A percentile compares a stretch with the other conserved stretches of the same genome.
phyloP scores from a whole-genome alignment of 2,888 invertebrate genomes.

The Phortica magna region DNA sequence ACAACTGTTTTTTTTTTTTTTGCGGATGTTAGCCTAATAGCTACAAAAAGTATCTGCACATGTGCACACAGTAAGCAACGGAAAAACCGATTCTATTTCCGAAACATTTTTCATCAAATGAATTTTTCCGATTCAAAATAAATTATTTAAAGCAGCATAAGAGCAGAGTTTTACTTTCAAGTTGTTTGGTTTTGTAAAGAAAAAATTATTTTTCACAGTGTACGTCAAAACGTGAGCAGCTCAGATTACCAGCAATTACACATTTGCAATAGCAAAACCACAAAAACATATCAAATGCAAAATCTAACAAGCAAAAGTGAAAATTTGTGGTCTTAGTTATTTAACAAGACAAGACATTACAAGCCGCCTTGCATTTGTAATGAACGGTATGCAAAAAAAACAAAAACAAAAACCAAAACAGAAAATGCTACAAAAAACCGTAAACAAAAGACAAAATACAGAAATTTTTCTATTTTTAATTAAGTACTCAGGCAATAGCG shows the following conservation, averaged over 20 bases:
- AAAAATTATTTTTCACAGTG: neutral
- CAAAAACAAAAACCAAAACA: neutral
- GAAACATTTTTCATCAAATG: too few species aligned
- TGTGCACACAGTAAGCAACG: neutral
- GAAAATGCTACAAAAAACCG: conserved; percentile 6
- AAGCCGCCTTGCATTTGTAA: neutral
- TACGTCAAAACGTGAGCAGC: neutral
- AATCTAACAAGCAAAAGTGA: conserved; percentile 55
- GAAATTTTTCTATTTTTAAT: conserved; percentile 45
- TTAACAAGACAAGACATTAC: conserved; percentile 9
- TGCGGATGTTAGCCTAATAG: conserved; percentile 5
- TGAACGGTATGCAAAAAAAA: conserved; percentile 2
- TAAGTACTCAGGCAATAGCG: conserved; percentile 68
- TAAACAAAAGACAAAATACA: conserved; percentile 40
- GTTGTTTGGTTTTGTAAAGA: neutral
- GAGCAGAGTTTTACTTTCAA: too few species aligned
- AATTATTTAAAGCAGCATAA: too few species aligned
- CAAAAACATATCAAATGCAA: neutral
- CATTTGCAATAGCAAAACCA: conserved; percentile 14
- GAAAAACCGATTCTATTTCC: too few species aligned
- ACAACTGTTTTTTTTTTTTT: neutral
- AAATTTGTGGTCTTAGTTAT: conserved; percentile 49
- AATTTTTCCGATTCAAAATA: too few species aligned
- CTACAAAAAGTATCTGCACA: neutral
- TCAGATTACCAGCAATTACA: conserved; percentile 1